Base-by-base conservation (phyloP, 2,113 vertebrate species). In the Acanthisitta chloris region DNA sequence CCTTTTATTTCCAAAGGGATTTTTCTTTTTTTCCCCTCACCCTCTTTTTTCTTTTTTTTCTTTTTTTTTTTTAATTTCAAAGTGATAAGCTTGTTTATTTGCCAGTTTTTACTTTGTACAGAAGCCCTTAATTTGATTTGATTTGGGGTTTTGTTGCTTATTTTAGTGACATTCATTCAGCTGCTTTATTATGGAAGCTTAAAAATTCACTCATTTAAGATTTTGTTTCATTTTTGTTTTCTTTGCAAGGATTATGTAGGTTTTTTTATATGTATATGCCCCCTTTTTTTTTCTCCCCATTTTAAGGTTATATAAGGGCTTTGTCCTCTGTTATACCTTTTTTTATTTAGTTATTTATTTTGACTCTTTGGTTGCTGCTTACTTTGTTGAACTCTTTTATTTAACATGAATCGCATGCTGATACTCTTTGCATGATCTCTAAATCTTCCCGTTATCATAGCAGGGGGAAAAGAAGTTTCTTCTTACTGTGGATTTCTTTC, bases 121-220 rank as follows among this genome's bases (percentile, higher is more conserved):
- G 65, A 81, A 96, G 84, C 81, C 88, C 83, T 97, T 94, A 19
- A 89, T 95, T 97, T 96, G 81, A 92, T 97, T 96, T 97, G 73
- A 66, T 95, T 97, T 97, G 25, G 10, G 79, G 95, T 95, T 93
- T 92, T 90, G 96, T 98, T 98, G 95, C 96, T 98, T 98, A 95
- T 97, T 98, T 97, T 71, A 98, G 96, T 98, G 97, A 97, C 97
- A 97, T 98, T 98, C 98, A 95, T 98, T 97, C 97, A 97, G 94
- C 98, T 96, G 98, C 97, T 97, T 94, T 95, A 81, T 86, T 92
- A 89, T 95, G 82, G 71, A 93, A 96, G 96, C 87, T 98, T 97
- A 91, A 97, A 95, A 93, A 89, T 84, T 80, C 81, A 95, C 95
- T 98, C 88, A 94, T 70, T 96, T 92, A 97, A 97, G 96, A 97